Evolutionary conservation across 2,888 invertebrate species (phyloP).

Genomic region (Drymonia ruficornis): DNA sequence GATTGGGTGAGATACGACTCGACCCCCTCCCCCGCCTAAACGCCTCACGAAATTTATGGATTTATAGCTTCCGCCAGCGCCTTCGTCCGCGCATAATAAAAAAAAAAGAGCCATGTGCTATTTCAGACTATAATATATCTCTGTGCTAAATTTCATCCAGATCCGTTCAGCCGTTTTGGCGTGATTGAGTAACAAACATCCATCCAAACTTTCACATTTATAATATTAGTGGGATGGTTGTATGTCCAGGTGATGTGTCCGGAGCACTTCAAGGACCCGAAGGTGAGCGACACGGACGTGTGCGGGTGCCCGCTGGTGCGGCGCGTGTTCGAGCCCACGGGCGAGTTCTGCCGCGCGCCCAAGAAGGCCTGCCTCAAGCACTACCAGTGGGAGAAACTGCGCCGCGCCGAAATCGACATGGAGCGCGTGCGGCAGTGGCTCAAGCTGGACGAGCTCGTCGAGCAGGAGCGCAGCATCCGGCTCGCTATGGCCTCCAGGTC

Average conservation of each 20-base stretch:
- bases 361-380: slow-evolving; percentile 97
- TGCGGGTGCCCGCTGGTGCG: slow-evolving; percentile 96
- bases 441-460: slow-evolving; percentile 96
- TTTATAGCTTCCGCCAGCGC: too few species aligned
- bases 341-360: slow-evolving; percentile 93
- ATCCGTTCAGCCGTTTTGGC: too few species aligned
- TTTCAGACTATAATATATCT: too few species aligned
- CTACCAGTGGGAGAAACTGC: slow-evolving; percentile 97
- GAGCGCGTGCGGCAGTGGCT: slow-evolving; percentile 97
- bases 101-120: too few species aligned
- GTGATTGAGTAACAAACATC: too few species aligned
- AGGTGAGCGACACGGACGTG: slow-evolving; percentile 93
- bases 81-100: too few species aligned
- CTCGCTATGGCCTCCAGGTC: slow-evolving; percentile 86
- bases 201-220: too few species aligned
- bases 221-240: too few species aligned
- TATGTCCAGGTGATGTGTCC: slow-evolving; percentile 91
- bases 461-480: slow-evolving; percentile 95
- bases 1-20: too few species aligned
- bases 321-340: slow-evolving; percentile 93
- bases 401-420: slow-evolving; percentile 97
- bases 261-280: slow-evolving; percentile 97
- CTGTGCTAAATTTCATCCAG: too few species aligned
- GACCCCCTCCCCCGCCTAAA: too few species aligned
- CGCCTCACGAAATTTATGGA: too few species aligned